Evolutionary conservation across 2,888 invertebrate species (phyloP), one percentile per base, ranked within the genome.

Genomic region (Eupithecia centaureata): DNA sequence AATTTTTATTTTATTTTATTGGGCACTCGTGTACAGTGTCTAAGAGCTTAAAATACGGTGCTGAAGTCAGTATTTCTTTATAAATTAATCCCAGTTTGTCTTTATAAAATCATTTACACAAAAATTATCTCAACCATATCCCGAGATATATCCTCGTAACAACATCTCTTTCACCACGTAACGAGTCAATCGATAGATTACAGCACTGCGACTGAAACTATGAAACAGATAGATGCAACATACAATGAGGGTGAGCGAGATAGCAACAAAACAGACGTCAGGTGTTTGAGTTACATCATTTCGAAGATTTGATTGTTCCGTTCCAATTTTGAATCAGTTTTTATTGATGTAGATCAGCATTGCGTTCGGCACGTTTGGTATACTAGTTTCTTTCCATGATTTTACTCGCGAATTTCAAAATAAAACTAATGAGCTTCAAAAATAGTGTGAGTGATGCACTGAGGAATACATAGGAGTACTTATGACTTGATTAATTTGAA

Each of bases 171-270:
- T 67, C 54, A 67, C 61, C 32, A 52, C 59, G 27, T 32, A 25
- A 57, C 58, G 64, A 74, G 73, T 77, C 77, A 82, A 84, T 82
- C 83, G 82, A 85, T 86, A 80, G 80, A 76, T 81, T 75, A 79
- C 77, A 77, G 69, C 73, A 74, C 54, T 75, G 76, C 74, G 71
- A 73, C 77, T 77, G 74, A 70, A 71, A 74, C 74, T 61, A 38
- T 73, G 80, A 80, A 73, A 79, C 65, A 75, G 73, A 71, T 42
- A 71, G 73, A 81, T 73, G 64, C 69, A 33, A 30, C n/a, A 30
- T 52, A 68, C 71, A 62, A 57, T 63, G 57, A 3, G 81, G 51
- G 68, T 60, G 77, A 83, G 54, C 35, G 76, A 75, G 81, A 81
- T 27, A 15, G 67, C 62, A n/a, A 68, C 28, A 71, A 60, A 56